Evolutionary conservation across 2,888 invertebrate species (phyloP), one percentile per base, ranked within the genome.

Genomic region (Luperina testacea): DNA sequence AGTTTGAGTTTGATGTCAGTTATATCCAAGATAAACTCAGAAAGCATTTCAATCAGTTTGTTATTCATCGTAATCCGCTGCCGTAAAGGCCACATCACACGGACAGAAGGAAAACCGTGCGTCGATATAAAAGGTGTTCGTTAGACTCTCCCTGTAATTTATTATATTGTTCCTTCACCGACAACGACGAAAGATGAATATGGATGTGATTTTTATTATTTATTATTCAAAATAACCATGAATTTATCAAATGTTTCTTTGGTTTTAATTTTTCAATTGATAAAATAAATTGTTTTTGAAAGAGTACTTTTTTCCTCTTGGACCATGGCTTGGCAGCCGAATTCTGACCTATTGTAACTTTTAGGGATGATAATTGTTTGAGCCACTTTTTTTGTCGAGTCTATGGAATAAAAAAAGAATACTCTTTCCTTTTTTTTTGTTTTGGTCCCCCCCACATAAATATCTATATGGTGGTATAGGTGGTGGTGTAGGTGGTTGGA

Each of bases 101-200:
- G 20, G 17, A 82, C 80, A 79, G 79, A 81, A 86, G 82, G 89
- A 88, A 88, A 90, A 90, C 90, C 87, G 88, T 81, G 70, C 88
- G 89, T 90, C 92, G 89, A 93, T 91, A 90, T 90, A 91, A 91
- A 91, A 89, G 89, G 89, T 90, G 90, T 91, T 92, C 91, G 92
- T 93, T 92, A 91, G 90, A 87, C 85, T 79, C 87, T 84, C 90
- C 89, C 81, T 82, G 92, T 93, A 94, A 94, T 94, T 94, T 95
- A 93, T 93, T 93, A 93, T 89, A 92, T 91, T 92, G 92, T 93
- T 89, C 90, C 88, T 86, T 75, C 90, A 91, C 92, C 92, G 92
- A 92, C 91, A 90, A 45, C 27, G 77, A 51, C 81, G 77, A 69
- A 72, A 83, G 84, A 82, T 81, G 64, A 86, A 81, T 77, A 80